Base-by-base conservation (phyloP, 1,140 invertebrate genomes). In the Euura lappo region DNA sequence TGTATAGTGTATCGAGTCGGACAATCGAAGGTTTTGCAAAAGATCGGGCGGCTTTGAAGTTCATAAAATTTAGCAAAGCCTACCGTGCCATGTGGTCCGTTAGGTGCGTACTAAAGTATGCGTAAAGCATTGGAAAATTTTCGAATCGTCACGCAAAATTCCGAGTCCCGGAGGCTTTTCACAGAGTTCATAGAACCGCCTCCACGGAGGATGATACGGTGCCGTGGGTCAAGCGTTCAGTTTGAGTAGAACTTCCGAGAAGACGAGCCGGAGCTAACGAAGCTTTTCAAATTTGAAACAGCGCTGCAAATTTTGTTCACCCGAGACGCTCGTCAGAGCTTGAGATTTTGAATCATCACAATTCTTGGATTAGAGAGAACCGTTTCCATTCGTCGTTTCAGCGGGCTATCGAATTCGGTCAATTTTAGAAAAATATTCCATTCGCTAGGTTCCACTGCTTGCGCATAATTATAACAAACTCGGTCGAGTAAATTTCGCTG, bases 21-120 rank as follows among this genome's bases (percentile, higher is more conserved):
- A 28, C 28, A 28, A 28, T 28, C 28, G 28, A 28, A 28, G 28
- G 0, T 28, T 28, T 28, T 28, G 28, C 28, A 28, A 28, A 28
- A 28, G 28, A 28, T 28, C 28, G 28, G 28, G 28, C 28, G 28
- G 28, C 28, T 60, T 60, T 60, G 51, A 60, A 60, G 13, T 60
- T n/a, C 51, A n/a, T 60, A n/a, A 60, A 60, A 60, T 60, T 60
- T n/a, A n/a, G 8, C 51, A 60, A 60, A 60, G 51, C 51, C 51
- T 8, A 11, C 13, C 51, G 51, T n/a, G 51, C 51, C 8, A n/a
- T n/a, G 51, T 60, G 51, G 28, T 28, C 28, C 51, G 51, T n/a
- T 60, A n/a, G 51, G 51, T n/a, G 3, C 51, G 51, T 60, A 11
- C 51, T 60, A n/a, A 60, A 60, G 51, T 60, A n/a, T 5, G 51